These are phyloP conservation scores for Bugulina stolonifera DNA, from an alignment of 2,888 invertebrate genomes.

Conservation along the genomic window DNA sequence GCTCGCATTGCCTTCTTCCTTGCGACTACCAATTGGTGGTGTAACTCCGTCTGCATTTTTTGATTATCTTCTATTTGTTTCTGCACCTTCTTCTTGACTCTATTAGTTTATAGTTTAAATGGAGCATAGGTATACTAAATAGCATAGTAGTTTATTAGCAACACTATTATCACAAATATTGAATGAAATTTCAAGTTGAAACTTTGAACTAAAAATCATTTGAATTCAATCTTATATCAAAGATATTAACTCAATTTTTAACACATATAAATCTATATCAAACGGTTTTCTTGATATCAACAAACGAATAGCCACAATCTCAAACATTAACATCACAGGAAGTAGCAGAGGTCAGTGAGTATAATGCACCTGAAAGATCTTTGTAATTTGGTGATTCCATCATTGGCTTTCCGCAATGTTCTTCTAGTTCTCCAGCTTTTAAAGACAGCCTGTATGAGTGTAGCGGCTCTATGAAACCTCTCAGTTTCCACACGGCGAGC, in stretches of 20 bases:
- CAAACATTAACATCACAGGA: no score
- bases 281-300: no score
- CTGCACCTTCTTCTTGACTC: constrained; percentile 33
- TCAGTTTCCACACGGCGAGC: constrained; percentile 36
- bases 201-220: no score
- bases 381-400: constrained; percentile 46
- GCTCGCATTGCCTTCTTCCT: constrained; percentile 44
- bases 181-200: no score
- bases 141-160: no score
- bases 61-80: constrained; percentile 34
- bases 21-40: constrained; percentile 39
- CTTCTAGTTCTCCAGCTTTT: constrained; percentile 42
- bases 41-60: constrained; percentile 36
- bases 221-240: no score
- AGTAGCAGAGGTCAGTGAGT: no score
- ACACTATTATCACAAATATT: no score
- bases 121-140: no score
- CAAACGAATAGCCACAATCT: no score
- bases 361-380: constrained; percentile 45
- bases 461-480: constrained; percentile 42
- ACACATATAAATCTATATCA: no score
- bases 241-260: no score
- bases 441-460: constrained; percentile 48
- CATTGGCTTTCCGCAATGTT: constrained; percentile 40
- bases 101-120: constrained; percentile 27